A percentile compares a stretch with the other conserved stretches of the same genome.
These are phyloP conservation scores for Carcina quercana DNA, from an alignment of 2,888 invertebrate genomes.

Conservation along the genomic window DNA sequence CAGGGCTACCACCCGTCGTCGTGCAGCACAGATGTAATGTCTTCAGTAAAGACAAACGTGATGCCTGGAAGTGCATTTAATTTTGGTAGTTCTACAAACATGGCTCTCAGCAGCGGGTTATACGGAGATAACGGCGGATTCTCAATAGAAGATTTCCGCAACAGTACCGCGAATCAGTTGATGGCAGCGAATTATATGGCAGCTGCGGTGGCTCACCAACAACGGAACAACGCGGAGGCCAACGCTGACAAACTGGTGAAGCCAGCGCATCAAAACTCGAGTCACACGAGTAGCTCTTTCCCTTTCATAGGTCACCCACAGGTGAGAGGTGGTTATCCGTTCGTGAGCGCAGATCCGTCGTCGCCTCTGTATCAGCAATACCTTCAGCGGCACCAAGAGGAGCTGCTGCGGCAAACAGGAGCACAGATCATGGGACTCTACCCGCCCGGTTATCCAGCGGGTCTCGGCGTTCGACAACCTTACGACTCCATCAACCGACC, in stretches of 20 bases:
- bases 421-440: conserved; percentile 78
- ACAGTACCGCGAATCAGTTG: conserved; percentile 70
- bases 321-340: conserved; percentile 75
- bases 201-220: conserved; percentile 62
- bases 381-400: conserved; percentile 77
- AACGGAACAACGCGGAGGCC: conserved; percentile 43
- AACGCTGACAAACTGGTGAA: conserved; percentile 57
- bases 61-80: conserved; percentile 90
- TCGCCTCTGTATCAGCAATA: conserved; percentile 84
- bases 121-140: conserved; percentile 80
- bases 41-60: conserved; percentile 71
- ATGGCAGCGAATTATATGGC: conserved; percentile 71
- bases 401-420: conserved; percentile 73
- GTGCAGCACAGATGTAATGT: conserved; percentile 64
- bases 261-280: conserved; percentile 62
- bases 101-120: conserved; percentile 70
- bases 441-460: conserved; percentile 77
- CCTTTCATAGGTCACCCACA: conserved; percentile 78
- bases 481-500: conserved; percentile 81
- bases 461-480: conserved; percentile 81
- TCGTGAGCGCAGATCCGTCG: conserved; percentile 76
- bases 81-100: conserved; percentile 81
- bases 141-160: conserved; percentile 78
- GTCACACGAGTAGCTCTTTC: conserved; percentile 57
- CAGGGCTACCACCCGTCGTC: conserved; percentile 75